A percentile compares a stretch with the other conserved stretches of the same genome.
Conservation (phyloP, 2,113 vertebrate species). For the Prinia subflava region DNA sequence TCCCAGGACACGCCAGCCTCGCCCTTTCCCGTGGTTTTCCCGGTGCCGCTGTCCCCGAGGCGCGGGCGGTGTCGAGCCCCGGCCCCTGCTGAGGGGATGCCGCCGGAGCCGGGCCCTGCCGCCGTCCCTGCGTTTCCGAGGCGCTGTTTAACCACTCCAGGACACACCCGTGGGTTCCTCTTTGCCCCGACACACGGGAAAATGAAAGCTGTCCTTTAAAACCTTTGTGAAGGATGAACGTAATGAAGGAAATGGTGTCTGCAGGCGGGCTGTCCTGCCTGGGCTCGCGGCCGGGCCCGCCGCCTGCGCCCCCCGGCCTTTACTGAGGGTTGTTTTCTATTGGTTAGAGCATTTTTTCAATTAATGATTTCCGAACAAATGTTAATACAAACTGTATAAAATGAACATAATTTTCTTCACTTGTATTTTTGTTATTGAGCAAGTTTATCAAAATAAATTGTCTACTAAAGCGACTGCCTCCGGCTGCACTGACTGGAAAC, state of each 20-base stretch:
- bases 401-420: constrained; percentile 84
- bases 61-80: background rate
- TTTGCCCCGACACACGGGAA: background rate
- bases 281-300: background rate
- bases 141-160: background rate
- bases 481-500: background rate
- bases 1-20: background rate
- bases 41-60: accelerated
- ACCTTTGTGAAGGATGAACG: constrained; percentile 66
- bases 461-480: constrained; percentile 73
- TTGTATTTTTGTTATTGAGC: constrained; percentile 88
- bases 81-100: background rate
- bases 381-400: constrained; percentile 83
- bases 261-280: background rate
- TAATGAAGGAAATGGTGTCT: constrained; percentile 66
- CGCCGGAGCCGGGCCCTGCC: accelerated
- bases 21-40: accelerated
- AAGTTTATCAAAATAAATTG: constrained; percentile 88
- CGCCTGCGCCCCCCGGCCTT: background rate
- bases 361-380: constrained; percentile 76
- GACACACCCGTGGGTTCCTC: background rate
- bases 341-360: constrained; percentile 73
- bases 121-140: background rate
- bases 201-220: constrained; percentile 51
- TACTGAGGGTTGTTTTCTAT: constrained; percentile 51